Evolutionary conservation across 2,888 invertebrate genomes (phyloP).

Genomic region (Volucella inanis): DNA sequence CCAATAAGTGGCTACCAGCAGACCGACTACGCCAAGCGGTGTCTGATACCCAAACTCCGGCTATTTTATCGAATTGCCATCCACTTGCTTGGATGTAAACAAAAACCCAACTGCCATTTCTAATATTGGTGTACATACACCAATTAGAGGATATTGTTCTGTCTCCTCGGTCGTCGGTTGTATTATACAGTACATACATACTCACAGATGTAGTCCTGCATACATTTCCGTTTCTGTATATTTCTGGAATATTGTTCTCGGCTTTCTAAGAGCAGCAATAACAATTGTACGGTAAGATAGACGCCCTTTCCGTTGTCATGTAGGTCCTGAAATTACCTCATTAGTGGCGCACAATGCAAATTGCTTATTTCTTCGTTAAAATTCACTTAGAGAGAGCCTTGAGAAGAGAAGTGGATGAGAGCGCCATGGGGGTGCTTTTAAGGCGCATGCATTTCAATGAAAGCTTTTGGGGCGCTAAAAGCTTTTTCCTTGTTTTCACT

Average conservation of each 20-base stretch:
- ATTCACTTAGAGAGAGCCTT: conserved; percentile 54
- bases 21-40: background rate
- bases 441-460: conserved; percentile 47
- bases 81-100: conserved; percentile 25
- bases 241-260: background rate
- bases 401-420: no score
- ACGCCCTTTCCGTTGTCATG: conserved; percentile 36
- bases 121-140: conserved; percentile 14
- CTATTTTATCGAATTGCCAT: conserved; percentile 23
- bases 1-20: background rate
- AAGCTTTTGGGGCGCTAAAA: conserved; percentile 23
- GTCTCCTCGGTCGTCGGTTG: background rate
- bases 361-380: conserved; percentile 64
- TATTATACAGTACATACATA: no score
- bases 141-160: conserved; percentile 27
- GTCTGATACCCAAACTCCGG: conserved; percentile 12
- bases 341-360: conserved; percentile 66
- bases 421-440: background rate
- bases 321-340: conserved; percentile 59
- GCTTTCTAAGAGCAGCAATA: background rate
- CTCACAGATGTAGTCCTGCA: background rate
- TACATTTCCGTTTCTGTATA: background rate
- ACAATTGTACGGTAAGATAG: conserved; percentile 1
- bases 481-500: background rate
- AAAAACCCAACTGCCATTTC: conserved; percentile 5